Conservation (phyloP, 1,140 invertebrate species). For the Philopotamus ludificatus region DNA sequence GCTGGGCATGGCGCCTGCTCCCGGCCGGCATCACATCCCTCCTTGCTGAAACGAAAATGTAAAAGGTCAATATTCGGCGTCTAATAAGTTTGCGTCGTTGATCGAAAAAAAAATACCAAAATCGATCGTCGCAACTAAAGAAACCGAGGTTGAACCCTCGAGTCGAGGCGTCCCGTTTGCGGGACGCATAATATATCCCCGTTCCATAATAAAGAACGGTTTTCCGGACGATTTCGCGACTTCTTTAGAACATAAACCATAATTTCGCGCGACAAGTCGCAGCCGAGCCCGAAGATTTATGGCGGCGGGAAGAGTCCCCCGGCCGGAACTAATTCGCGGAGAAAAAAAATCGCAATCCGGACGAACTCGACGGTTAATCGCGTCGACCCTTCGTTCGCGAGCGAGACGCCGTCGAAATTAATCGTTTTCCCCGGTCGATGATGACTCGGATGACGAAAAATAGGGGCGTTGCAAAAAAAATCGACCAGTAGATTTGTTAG, state of each 20-base stretch:
- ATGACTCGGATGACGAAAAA: slow-evolving; percentile 15
- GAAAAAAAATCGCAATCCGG: slow-evolving; percentile 9
- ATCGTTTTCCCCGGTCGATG: slow-evolving; percentile 20
- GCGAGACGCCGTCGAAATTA: slow-evolving; percentile 1
- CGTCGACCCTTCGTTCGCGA: background rate
- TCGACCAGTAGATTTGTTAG: background rate
- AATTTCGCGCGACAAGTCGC: slow-evolving; percentile 39
- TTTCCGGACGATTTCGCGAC: slow-evolving; percentile 41
- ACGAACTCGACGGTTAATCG: background rate
- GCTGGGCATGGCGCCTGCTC: slow-evolving; percentile 58
- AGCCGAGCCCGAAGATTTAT: slow-evolving; percentile 14
- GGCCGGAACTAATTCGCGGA: slow-evolving; percentile 21
- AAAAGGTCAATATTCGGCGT: background rate
- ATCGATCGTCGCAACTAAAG: too few species aligned
- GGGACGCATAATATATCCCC: slow-evolving; percentile 37
- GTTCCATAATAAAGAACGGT: slow-evolving; percentile 40
- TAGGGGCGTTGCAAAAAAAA: background rate
- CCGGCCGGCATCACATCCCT: slow-evolving; percentile 59
- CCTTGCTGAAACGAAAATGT: slow-evolving; percentile 50
- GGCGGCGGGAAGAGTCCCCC: slow-evolving; percentile 15
- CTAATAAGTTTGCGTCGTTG: too few species aligned
- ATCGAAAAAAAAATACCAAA: too few species aligned
- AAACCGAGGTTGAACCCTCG: too few species aligned
- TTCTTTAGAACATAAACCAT: slow-evolving; percentile 42
- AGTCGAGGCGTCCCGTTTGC: too few species aligned